phyloP scores from a whole-genome alignment of 2,888 invertebrate species.

The Drosophila siamana region DNA sequence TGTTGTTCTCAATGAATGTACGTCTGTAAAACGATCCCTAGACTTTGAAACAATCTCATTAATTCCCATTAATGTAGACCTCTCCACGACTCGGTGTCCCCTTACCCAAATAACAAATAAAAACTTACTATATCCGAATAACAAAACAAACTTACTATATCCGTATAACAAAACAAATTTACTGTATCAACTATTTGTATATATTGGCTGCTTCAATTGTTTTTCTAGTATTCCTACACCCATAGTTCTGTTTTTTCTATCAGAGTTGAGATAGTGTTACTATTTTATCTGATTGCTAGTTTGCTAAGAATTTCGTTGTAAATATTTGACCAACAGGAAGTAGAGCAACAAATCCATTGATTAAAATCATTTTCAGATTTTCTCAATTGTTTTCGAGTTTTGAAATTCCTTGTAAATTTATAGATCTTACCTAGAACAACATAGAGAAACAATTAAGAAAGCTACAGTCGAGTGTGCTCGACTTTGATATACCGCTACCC shows the following conservation, averaged over 20 bases:
- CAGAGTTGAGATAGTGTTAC: constrained; percentile 42
- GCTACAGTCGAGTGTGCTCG: too few relatives aligned
- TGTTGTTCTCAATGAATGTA: constrained; percentile 31
- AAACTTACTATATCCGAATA: constrained; percentile 3
- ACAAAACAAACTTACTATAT: constrained; percentile 17
- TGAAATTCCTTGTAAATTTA: constrained; percentile 42
- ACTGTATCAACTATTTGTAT: constrained; percentile 57
- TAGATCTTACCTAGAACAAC: constrained; percentile 3
- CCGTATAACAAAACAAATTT: constrained; percentile 30
- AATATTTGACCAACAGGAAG: constrained; percentile 22
- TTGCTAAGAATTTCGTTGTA: constrained; percentile 42
- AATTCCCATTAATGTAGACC: constrained; percentile 70
- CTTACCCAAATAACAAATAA: constrained; percentile 53
- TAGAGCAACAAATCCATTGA: constrained; percentile 45
- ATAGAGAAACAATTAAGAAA: too few relatives aligned
- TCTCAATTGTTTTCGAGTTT: constrained; percentile 33
- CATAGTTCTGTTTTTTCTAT: background rate
- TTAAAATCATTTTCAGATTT: constrained; percentile 60
- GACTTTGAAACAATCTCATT: constrained; percentile 57
- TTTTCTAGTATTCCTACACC: constrained; percentile 42
- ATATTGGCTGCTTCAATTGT: constrained; percentile 36
- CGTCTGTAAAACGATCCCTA: constrained; percentile 56
- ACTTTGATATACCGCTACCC: too few relatives aligned
- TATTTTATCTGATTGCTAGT: background rate
- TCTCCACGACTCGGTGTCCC: constrained; percentile 39